These are phyloP conservation scores for Melozone crissalis DNA, from an alignment of 2,113 vertebrate genomes.

Conservation along the genomic window DNA sequence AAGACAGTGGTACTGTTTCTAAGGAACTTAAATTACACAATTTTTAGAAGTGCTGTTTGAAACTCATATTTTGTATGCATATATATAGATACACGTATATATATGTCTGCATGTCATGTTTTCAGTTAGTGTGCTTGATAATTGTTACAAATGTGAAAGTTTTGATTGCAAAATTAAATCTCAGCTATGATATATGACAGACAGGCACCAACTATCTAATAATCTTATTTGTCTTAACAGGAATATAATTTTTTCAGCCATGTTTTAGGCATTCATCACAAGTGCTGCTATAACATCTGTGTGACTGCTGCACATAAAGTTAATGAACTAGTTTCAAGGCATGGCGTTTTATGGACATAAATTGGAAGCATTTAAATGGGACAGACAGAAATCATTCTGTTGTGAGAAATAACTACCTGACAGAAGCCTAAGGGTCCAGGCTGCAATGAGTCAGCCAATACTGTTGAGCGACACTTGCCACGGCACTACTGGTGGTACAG, in stretches of 20 bases:
- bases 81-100: fast-evolving
- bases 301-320: neutral
- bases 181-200: neutral
- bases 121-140: neutral
- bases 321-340: neutral
- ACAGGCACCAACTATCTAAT: neutral
- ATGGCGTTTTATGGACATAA: neutral
- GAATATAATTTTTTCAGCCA: neutral
- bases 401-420: neutral
- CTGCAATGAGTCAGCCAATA: neutral
- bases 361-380: neutral
- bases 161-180: neutral
- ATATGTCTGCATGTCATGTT: neutral
- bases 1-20: neutral
- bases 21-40: neutral
- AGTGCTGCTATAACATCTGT: neutral
- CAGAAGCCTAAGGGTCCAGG: neutral
- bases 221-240: neutral
- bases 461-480: neutral
- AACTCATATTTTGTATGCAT: neutral
- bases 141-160: neutral
- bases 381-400: neutral
- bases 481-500: fast-evolving
- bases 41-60: neutral
- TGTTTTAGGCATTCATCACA: neutral